Evolutionary conservation across 2,113 vertebrate genomes (phyloP).

Genomic region (Notarius lentiginosus): DNA sequence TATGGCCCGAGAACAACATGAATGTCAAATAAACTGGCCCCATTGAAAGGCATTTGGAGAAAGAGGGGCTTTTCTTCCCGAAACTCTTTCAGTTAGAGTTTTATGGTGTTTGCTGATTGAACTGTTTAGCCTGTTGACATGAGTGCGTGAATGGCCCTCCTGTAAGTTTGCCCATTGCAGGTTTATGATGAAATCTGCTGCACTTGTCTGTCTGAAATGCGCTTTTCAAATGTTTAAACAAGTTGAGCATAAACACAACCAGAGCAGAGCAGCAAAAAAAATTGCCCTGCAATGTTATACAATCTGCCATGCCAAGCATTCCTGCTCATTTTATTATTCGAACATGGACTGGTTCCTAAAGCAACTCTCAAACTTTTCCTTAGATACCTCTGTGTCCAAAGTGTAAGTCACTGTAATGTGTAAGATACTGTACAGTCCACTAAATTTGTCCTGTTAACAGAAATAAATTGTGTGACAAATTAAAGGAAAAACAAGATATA

Average conservation of each 20-base stretch:
- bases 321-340: constrained; percentile 50
- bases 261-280: constrained; percentile 51
- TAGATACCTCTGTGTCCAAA: not conserved
- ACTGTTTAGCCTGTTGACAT: constrained; percentile 71
- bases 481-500: not conserved
- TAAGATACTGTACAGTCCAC: not conserved
- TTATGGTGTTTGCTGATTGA: constrained; percentile 71
- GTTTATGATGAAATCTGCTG: constrained; percentile 73
- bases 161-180: constrained; percentile 65
- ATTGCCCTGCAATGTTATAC: not conserved
- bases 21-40: constrained; percentile 54
- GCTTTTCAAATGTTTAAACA: constrained; percentile 77
- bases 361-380: not conserved
- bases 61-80: constrained; percentile 61
- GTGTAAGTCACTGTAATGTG: not conserved
- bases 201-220: constrained; percentile 71
- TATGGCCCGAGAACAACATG: not conserved
- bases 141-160: constrained; percentile 73
- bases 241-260: constrained; percentile 65
- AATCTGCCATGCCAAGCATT: constrained; percentile 63
- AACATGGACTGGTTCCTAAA: not conserved
- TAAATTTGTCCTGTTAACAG: not conserved
- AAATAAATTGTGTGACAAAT: not conserved
- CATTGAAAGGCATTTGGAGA: constrained; percentile 64
- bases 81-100: constrained; percentile 55